phyloP scores from a whole-genome alignment of 1,140 invertebrate genomes.

The Drosophila yakuba region DNA sequence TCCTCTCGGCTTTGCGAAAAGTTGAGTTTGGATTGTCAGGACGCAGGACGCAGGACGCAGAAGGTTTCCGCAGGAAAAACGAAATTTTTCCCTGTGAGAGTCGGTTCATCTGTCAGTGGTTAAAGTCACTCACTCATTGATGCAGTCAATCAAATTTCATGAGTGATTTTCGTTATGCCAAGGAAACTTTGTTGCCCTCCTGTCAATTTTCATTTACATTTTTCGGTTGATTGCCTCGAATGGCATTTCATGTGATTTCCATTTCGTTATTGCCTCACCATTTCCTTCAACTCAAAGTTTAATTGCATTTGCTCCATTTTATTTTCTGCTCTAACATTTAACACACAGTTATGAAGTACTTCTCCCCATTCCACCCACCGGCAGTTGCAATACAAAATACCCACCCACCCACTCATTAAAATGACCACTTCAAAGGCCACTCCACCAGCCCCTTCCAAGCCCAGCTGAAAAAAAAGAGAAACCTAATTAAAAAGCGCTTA shows the following conservation, averaged over 20 bases:
- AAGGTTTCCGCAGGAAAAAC: slow-evolving; percentile 68
- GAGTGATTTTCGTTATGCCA: slow-evolving; percentile 72
- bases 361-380: background rate
- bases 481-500: slow-evolving; percentile 79
- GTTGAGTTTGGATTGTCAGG: slow-evolving; percentile 52
- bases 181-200: slow-evolving; percentile 57
- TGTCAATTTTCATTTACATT: slow-evolving; percentile 81
- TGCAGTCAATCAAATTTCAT: slow-evolving; percentile 81
- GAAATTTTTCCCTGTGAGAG: slow-evolving; percentile 49
- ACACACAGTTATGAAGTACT: slow-evolving; percentile 63
- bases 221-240: slow-evolving; percentile 53
- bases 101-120: slow-evolving; percentile 58
- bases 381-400: background rate
- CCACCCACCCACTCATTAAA: slow-evolving; percentile 13
- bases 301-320: slow-evolving; percentile 48
- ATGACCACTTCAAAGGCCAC: slow-evolving; percentile 57
- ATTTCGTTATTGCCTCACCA: slow-evolving; percentile 10
- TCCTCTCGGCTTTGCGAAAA: slow-evolving; percentile 15
- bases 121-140: slow-evolving; percentile 74
- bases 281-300: slow-evolving; percentile 42
- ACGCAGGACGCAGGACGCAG: slow-evolving; percentile 25
- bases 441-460: background rate
- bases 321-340: slow-evolving; percentile 40
- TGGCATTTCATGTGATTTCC: slow-evolving; percentile 25
- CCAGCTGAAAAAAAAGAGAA: slow-evolving; percentile 22